A percentile compares a stretch with the other conserved stretches of the same genome.
Evolutionary conservation across 1,140 invertebrate species (phyloP).

Genomic region (Ceratina australensis): DNA sequence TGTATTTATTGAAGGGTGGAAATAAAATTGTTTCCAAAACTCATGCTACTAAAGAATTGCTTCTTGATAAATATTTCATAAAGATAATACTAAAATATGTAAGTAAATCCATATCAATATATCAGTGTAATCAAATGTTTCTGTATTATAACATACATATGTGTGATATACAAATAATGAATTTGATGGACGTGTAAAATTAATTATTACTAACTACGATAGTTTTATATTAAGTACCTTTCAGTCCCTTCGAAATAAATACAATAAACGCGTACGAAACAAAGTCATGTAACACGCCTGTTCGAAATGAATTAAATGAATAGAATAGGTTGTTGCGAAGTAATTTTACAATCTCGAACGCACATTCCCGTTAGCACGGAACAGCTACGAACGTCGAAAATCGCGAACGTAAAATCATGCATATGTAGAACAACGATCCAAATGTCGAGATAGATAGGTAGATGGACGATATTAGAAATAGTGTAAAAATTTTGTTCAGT

Average conservation of each 20-base stretch:
- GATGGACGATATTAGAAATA: too few species aligned
- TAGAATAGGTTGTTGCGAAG: neutral
- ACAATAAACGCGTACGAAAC: too few species aligned
- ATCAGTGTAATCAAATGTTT: neutral
- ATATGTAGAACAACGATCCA: neutral
- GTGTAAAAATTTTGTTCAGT: conserved; percentile 53
- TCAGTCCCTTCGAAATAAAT: neutral
- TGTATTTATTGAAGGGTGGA: neutral
- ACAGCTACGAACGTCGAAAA: neutral
- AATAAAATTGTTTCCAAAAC: too few species aligned
- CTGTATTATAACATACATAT: conserved; percentile 15
- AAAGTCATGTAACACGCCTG: neutral
- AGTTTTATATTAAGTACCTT: neutral
- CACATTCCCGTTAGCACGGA: conserved; percentile 4
- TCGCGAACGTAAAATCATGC: neutral
- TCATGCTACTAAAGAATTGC: neutral
- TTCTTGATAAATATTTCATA: neutral
- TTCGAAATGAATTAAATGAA: conserved; percentile 5
- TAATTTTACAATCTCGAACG: conserved; percentile 9
- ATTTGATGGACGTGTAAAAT: neutral
- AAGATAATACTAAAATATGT: neutral
- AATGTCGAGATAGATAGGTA: conserved; percentile 23
- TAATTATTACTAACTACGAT: neutral
- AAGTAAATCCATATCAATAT: neutral
- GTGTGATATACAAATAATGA: conserved; percentile 7